Evolutionary conservation across 2,797 vertebrate genomes (phyloP), one percentile per base, ranked within the genome.

Genomic region (Cyprinodon diabolis): DNA sequence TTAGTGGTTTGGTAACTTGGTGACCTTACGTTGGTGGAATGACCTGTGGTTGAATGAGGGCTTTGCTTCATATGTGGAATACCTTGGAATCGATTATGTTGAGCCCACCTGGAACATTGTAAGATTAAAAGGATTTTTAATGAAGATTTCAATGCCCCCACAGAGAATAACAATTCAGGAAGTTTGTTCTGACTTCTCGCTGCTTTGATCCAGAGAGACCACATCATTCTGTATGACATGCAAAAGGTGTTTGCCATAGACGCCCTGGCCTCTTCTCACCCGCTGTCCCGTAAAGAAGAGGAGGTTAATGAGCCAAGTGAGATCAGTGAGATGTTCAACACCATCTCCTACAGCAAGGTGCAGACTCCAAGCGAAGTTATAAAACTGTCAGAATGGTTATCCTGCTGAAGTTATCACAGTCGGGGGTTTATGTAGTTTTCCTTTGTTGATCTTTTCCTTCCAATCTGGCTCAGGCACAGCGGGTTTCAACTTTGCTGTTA

Each of bases 1-100:
- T 2, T 84, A 99, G 98, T 99, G 97, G 98, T 98, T 99, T 23
- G 98, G 98, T 37, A 99, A 99, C 90, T 92, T 98, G 85, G 98
- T 99, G 87, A 99, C 98, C 0, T 73, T 98, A 86, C 88, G 40
- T 1, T 99, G 98, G 98, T 98, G 98, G 98, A 99, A 98, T 0
- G 96, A 98, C 85, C 84, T 99, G 75, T 99, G 98, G 98, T 86
- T 99, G 75, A 99, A 99, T 0, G 98, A 99, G 81, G 98, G 97
- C 63, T 99, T 99, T 2, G 98, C 98, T 1, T 96, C 96, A 0
- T 99, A 98, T 0, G 96, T 98, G 65, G 94, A 97, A 77, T 98
- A 96, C 80, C 94, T 99, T 13, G 98, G 97, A 0, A 96, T 94
- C 0, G 17, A 97, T 83, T 5, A 66, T 0, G 97, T 93, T 0